These are phyloP conservation scores for Pentalonia nigronervosa DNA, from an alignment of 1,140 invertebrate species.

Conservation along the genomic window DNA sequence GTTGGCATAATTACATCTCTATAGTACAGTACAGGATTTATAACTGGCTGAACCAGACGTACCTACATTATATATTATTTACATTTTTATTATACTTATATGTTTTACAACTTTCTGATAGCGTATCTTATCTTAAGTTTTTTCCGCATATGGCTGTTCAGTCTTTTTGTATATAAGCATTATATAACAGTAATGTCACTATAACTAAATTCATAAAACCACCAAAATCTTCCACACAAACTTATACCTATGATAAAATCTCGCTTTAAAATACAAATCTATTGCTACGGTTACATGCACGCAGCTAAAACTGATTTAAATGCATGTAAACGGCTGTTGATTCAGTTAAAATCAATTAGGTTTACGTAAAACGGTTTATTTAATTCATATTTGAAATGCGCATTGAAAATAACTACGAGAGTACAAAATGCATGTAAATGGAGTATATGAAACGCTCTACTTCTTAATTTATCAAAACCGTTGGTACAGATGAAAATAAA, in stretches of 20 bases:
- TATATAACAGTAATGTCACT: background rate
- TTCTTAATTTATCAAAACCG: background rate
- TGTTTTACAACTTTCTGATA: background rate
- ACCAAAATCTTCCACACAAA: background rate
- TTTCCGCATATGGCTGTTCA: background rate
- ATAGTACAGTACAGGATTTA: background rate
- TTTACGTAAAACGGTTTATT: no score
- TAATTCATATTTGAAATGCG: no score
- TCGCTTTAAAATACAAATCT: background rate
- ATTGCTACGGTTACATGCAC: background rate
- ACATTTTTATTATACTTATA: background rate
- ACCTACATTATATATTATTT: background rate
- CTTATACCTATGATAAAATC: background rate
- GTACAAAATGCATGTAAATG: no score
- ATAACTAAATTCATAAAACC: background rate
- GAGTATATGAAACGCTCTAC: background rate
- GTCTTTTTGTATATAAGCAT: background rate
- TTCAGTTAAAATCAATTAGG: no score
- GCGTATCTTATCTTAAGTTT: slow-evolving; percentile 5
- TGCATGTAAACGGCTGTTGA: no score
- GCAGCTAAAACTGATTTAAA: no score
- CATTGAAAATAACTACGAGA: no score
- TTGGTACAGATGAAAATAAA: background rate
- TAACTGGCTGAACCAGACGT: background rate
- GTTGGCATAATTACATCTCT: background rate